Conservation (phyloP, 1,140 invertebrate species). For the Prorops nasuta region DNA sequence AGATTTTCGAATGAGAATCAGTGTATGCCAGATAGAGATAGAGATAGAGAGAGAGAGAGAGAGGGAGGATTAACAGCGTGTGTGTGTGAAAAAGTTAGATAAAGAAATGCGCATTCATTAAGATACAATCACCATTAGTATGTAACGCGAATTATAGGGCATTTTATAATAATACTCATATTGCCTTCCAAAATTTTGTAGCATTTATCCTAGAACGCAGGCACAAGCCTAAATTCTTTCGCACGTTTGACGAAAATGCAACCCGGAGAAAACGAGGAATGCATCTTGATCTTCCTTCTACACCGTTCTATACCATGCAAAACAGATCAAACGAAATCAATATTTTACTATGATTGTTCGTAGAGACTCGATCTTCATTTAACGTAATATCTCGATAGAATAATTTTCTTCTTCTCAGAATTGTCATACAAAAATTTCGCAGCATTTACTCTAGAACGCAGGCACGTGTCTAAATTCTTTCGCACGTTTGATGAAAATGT, state of each 20-base stretch:
- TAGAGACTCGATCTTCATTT: too few species aligned
- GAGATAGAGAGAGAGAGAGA: too few species aligned
- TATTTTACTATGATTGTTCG: slow-evolving; percentile 20
- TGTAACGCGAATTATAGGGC: slow-evolving; percentile 41
- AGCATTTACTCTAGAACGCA: slow-evolving; percentile 30
- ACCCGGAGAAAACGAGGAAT: slow-evolving; percentile 28
- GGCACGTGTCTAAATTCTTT: slow-evolving; percentile 30
- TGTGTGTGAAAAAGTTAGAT: slow-evolving; percentile 41
- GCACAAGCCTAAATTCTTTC: slow-evolving; percentile 29
- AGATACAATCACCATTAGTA: slow-evolving; percentile 44
- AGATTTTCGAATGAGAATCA: slow-evolving; percentile 28
- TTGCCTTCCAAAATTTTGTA: slow-evolving; percentile 45
- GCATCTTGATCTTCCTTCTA: slow-evolving; percentile 34
- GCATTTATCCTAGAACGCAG: slow-evolving; percentile 28
- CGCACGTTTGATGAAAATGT: too few species aligned
- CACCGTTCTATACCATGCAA: slow-evolving; percentile 29
- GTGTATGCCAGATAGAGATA: slow-evolving; percentile 25
- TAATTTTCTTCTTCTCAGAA: too few species aligned
- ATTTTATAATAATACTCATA: slow-evolving; percentile 43
- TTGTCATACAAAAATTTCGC: slow-evolving; percentile 36
- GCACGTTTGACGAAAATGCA: too few species aligned
- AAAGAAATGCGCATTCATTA: slow-evolving; percentile 37
- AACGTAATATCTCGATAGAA: too few species aligned
- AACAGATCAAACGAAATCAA: slow-evolving; percentile 27
- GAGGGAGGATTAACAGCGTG: slow-evolving; percentile 33